Evolutionary conservation across 2,797 vertebrate species (phyloP).

Genomic region (Chrosomus eos): DNA sequence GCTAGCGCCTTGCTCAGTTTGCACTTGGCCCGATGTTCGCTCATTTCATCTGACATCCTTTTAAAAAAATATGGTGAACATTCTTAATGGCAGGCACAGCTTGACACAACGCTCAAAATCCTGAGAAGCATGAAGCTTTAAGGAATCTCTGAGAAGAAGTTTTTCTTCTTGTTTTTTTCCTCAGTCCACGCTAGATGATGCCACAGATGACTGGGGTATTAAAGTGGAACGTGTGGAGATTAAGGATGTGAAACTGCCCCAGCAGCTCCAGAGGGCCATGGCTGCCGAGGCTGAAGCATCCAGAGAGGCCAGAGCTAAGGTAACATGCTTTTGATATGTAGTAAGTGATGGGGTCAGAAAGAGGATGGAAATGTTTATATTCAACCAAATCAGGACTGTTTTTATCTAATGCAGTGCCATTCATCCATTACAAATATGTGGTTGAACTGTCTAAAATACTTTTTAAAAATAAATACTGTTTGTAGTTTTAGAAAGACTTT

Average conservation of each 20-base stretch:
- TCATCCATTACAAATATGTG: neutral
- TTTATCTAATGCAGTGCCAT: neutral
- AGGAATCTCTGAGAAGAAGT: neutral
- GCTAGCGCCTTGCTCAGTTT: neutral
- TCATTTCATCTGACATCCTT: conserved; percentile 25
- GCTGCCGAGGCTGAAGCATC: conserved; percentile 94
- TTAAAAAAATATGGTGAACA: neutral
- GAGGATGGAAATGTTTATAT: neutral
- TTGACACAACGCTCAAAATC: neutral
- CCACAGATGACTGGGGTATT: conserved; percentile 95
- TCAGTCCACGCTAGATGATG: conserved; percentile 87
- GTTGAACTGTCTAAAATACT: neutral
- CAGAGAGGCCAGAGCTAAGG: conserved; percentile 95
- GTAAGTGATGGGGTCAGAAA: neutral
- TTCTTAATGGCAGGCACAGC: neutral
- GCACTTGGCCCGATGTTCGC: neutral
- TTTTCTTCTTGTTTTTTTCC: conserved; percentile 30
- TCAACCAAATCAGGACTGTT: neutral
- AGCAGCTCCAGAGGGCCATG: conserved; percentile 97
- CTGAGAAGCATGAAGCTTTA: neutral
- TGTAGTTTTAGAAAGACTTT: too few species aligned
- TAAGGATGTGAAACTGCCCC: conserved; percentile 93
- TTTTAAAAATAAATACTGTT: neutral
- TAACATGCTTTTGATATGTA: conserved; percentile 57
- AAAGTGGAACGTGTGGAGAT: conserved; percentile 98